Evolutionary conservation across 2,113 vertebrate species (phyloP), one percentile per base, ranked within the genome.

Genomic region (Ranitomeya variabilis): DNA sequence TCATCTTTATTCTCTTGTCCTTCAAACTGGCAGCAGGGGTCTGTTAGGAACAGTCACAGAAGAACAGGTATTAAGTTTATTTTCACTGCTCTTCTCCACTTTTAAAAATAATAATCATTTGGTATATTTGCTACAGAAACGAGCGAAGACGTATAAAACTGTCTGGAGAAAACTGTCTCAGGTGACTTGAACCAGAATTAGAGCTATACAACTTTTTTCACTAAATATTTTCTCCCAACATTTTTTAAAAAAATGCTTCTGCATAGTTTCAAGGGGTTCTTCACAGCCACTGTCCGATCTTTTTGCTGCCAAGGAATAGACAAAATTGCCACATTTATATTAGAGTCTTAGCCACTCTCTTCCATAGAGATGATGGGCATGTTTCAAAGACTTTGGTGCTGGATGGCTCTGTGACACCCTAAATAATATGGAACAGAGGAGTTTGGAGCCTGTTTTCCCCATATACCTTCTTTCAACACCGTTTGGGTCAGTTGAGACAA

Each of bases 1-100:
- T 83, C 60, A n/a, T 66, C 26, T 82, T 45, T 37, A 82, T 82
- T 82, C 64, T 82, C 59, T 21, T 60, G 59, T 66, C 80, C 80
- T 83, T 83, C 60, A 19, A 64, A 18, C 11, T 45, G 23, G 60
- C 16, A 19, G 8, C 59, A 37, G 80, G 60, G 60, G 80, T 64
- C 31, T 45, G 16, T 60, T 6, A 52, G 31, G 60, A 21, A 51
- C 80, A 11, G 80, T 60, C 31, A 64, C 31, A 82, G 59, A 21
- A 19, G 10, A 78, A 23, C 76, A 54, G 51, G 13, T 21, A 55
- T 19, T 78, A 55, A n/a, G 21, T 78, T 21, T n/a, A 55, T 79
- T 15, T n/a, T 57, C 51, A 78, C 74, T 1, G 45, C 19, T 52
- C 45, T n/a, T 77, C 9, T 77, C 14, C 71, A 7, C 2, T 69